Conservation (phyloP, 1,140 invertebrate genomes). For the Apis florea region DNA sequence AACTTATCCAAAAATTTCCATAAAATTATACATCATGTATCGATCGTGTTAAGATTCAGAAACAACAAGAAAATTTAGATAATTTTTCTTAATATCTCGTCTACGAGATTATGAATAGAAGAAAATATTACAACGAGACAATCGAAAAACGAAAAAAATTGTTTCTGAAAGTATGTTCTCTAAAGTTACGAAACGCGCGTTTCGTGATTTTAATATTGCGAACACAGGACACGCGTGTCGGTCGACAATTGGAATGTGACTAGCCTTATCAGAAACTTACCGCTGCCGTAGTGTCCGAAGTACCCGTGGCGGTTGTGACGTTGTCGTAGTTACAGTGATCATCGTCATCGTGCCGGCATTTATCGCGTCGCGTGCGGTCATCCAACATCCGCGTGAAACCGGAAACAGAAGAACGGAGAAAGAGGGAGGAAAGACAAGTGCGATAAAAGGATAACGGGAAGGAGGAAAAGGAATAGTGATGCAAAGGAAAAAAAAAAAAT, state of each 20-base stretch:
- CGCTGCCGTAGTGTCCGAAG: conserved; percentile 65
- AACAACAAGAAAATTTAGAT: too few species aligned
- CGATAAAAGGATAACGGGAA: conserved; percentile 37
- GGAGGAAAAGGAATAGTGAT: background rate
- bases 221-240: conserved; percentile 42
- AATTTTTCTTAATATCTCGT: background rate
- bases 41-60: too few species aligned
- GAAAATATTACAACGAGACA: background rate
- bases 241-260: conserved; percentile 60
- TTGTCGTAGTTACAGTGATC: conserved; percentile 4
- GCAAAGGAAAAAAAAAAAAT: background rate
- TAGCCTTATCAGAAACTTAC: conserved; percentile 69
- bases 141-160: background rate
- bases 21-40: too few species aligned
- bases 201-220: conserved; percentile 49
- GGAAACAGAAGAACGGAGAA: conserved; percentile 60
- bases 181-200: background rate
- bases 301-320: conserved; percentile 52
- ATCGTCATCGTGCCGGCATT: conserved; percentile 38
- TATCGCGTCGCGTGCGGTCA: conserved; percentile 52
- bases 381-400: conserved; percentile 67
- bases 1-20: too few species aligned
- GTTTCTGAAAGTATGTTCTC: background rate
- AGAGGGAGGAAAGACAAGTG: background rate
- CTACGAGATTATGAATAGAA: background rate